phyloP scores from a whole-genome alignment of 2,797 vertebrate species.

The Hapalemur alaotrensis region DNA sequence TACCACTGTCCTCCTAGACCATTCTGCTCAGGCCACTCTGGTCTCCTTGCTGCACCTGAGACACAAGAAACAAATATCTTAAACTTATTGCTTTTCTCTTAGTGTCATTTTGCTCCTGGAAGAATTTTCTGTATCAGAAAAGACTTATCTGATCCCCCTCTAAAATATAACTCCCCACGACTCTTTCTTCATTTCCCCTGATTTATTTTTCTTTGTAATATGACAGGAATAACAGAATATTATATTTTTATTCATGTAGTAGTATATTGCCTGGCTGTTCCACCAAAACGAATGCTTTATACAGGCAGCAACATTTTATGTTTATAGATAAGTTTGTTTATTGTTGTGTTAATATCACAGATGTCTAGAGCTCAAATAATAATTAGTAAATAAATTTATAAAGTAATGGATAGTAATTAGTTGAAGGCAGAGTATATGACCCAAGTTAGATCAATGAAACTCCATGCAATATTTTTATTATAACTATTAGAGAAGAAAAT shows the following conservation, averaged over 20 bases:
- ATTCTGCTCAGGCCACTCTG: not conserved
- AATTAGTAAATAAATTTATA: not conserved
- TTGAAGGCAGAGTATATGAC: not conserved
- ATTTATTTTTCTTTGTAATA: not conserved
- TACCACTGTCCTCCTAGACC: not conserved
- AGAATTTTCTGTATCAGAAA: not conserved
- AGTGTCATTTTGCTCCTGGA: not conserved
- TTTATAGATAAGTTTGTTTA: not conserved
- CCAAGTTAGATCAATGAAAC: not conserved
- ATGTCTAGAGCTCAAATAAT: not conserved
- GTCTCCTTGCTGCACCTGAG: not conserved
- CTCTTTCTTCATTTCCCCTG: not conserved
- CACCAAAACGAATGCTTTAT: not conserved
- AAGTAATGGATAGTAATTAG: not conserved
- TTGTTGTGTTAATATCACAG: not conserved
- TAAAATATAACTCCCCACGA: not conserved
- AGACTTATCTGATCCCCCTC: not conserved
- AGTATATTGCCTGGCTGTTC: not conserved
- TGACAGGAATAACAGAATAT: not conserved
- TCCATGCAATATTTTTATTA: not conserved
- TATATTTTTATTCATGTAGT: not conserved
- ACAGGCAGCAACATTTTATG: not conserved
- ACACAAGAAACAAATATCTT: not conserved
- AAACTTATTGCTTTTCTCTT: not conserved
- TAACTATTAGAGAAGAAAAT: not conserved